Evolutionary conservation across 2,888 invertebrate species (phyloP).

Genomic region (Argyresthia goedartella): DNA sequence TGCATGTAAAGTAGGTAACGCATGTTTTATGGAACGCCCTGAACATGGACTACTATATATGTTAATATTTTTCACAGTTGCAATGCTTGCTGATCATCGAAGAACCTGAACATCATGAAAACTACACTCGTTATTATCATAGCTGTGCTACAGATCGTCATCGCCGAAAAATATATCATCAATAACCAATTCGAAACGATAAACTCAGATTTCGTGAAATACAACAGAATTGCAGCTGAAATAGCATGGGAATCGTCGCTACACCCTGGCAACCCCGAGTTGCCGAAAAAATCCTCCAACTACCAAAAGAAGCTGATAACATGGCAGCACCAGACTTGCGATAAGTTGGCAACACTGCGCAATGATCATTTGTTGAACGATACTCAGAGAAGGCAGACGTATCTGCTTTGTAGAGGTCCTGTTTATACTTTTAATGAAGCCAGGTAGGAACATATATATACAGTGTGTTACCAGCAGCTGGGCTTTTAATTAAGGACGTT

Average conservation of each 20-base stretch:
- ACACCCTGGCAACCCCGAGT: constrained; percentile 28
- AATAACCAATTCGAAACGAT: constrained; percentile 32
- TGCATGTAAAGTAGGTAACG: too few relatives aligned
- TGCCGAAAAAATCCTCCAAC: constrained; percentile 23
- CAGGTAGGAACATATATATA: constrained; percentile 27
- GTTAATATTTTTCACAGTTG: too few relatives aligned
- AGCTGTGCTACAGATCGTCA: neutral
- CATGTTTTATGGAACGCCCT: too few relatives aligned
- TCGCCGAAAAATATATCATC: constrained; percentile 18
- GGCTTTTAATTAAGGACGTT: too few relatives aligned
- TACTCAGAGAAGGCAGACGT: constrained; percentile 62
- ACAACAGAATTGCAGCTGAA: constrained; percentile 39
- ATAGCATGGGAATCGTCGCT: constrained; percentile 50
- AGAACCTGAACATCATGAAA: too few relatives aligned
- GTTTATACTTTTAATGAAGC: constrained; percentile 66
- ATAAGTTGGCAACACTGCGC: constrained; percentile 24
- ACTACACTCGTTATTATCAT: too few relatives aligned
- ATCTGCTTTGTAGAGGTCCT: constrained; percentile 75
- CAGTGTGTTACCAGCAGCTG: too few relatives aligned
- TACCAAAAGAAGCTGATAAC: constrained; percentile 31
- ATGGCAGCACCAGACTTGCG: constrained; percentile 42
- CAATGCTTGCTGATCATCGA: too few relatives aligned
- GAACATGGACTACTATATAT: too few relatives aligned
- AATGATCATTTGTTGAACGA: constrained; percentile 28
- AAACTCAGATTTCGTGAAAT: constrained; percentile 33